Percentiles rank a stretch among this genome's conserved stretches.
Conservation (phyloP, 2,113 vertebrate genomes). For the Rhabdornis inornatus region DNA sequence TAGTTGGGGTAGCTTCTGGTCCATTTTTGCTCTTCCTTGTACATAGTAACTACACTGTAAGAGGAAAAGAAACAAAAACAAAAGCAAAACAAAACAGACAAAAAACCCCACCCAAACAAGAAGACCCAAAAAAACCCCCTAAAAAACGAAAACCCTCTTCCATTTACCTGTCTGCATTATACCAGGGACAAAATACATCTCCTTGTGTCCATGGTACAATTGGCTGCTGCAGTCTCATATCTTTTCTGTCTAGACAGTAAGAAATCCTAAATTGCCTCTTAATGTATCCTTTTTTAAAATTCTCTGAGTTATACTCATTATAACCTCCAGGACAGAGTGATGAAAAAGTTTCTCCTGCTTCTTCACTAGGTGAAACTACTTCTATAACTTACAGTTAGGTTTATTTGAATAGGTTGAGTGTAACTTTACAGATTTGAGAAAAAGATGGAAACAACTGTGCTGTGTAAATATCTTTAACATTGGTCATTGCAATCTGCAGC, state of each 20-base stretch:
- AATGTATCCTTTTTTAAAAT: neutral
- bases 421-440: neutral
- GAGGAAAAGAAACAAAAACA: neutral
- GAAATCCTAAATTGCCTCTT: neutral
- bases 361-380: neutral
- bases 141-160: neutral
- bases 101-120: neutral
- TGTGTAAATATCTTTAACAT: neutral
- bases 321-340: neutral
- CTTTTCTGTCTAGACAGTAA: neutral
- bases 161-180: neutral
- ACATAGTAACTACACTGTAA: neutral
- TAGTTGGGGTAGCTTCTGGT: neutral
- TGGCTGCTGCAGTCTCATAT: neutral
- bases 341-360: neutral
- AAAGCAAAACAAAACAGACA: neutral
- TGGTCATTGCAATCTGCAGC: neutral
- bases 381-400: neutral
- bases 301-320: neutral
- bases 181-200: neutral
- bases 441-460: neutral
- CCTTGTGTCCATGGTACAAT: neutral
- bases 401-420: neutral
- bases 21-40: neutral
- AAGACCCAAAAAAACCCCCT: accelerated